A percentile compares a stretch with the other conserved stretches of the same genome.
Conservation (phyloP, 2,888 invertebrate genomes). For the Tridacna gigas region DNA sequence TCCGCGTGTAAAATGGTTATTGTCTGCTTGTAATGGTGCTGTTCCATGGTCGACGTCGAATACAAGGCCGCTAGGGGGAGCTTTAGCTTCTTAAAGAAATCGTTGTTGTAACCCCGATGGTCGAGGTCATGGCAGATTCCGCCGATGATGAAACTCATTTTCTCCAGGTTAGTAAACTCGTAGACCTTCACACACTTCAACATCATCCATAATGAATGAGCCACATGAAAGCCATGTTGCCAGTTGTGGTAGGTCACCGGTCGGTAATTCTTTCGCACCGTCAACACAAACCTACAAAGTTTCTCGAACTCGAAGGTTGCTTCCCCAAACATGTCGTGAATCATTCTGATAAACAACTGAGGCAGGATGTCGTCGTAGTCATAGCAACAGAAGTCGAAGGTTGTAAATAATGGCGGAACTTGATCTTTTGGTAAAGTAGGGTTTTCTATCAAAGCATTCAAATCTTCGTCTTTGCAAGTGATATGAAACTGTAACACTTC, state of each 20-base stretch:
- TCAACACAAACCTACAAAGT: constrained; percentile 72
- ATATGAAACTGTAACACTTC: constrained; percentile 76
- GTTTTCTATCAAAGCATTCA: constrained; percentile 41
- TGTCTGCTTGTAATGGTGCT: constrained; percentile 78
- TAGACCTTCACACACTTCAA: constrained; percentile 4
- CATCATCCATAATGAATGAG: constrained; percentile 74
- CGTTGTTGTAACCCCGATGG: constrained; percentile 79
- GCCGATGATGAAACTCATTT: constrained; percentile 72
- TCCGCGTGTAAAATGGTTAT: constrained; percentile 74
- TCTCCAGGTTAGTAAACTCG: constrained; percentile 59
- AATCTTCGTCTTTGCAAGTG: constrained; percentile 66
- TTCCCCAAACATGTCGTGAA: constrained; percentile 63
- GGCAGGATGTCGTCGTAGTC: constrained; percentile 63
- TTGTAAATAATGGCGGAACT: constrained; percentile 64
- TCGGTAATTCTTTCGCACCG: constrained; percentile 78
- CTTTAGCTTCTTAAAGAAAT: constrained; percentile 73
- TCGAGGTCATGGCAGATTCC: constrained; percentile 79
- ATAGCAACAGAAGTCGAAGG: constrained; percentile 63
- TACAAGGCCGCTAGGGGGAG: constrained; percentile 77
- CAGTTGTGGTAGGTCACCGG: constrained; percentile 79
- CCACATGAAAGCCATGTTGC: constrained; percentile 79
- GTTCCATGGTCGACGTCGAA: constrained; percentile 78
- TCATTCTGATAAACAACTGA: constrained; percentile 70
- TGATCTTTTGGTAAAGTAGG: constrained; percentile 55
- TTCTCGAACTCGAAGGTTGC: constrained; percentile 69